Percentiles rank a stretch among this genome's conserved stretches.
phyloP scores from a whole-genome alignment of 1,140 invertebrate genomes.

The Brachionus rubens region DNA sequence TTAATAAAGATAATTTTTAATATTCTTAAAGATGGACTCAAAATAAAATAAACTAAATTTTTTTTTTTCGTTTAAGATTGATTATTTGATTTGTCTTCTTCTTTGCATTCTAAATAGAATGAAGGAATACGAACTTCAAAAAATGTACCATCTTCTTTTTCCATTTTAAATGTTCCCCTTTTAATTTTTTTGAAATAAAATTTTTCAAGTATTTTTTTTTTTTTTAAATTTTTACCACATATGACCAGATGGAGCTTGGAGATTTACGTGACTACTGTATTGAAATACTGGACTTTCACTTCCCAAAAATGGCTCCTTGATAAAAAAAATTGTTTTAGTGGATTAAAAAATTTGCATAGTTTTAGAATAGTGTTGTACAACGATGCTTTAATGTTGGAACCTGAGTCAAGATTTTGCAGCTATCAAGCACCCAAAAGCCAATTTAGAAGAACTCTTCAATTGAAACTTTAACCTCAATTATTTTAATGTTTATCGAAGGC shows the following conservation, averaged over 20 bases:
- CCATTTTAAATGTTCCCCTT: conserved; percentile 93
- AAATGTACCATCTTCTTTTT: conserved; percentile 86
- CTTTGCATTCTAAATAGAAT: conserved; percentile 71
- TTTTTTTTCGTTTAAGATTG: not conserved
- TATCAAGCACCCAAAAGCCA: no score
- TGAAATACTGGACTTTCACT: conserved; percentile 86
- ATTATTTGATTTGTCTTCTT: conserved; percentile 25
- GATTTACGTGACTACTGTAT: conserved; percentile 90
- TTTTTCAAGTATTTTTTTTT: not conserved
- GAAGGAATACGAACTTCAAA: conserved; percentile 95
- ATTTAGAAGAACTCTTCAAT: no score
- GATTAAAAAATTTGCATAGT: no score
- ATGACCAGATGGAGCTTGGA: conserved; percentile 93
- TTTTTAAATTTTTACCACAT: conserved; percentile 72
- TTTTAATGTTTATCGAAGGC: no score
- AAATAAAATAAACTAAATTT: not conserved
- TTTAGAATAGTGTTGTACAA: no score
- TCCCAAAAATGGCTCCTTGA: conserved; percentile 78
- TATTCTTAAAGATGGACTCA: no score
- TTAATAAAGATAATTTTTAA: no score
- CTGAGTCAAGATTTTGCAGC: no score
- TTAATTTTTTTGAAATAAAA: conserved; percentile 48
- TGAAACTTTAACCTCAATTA: no score
- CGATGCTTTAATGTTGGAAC: no score
- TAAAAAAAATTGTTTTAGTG: conserved; percentile 28